Evolutionary conservation across 2,113 vertebrate genomes (phyloP), one percentile per base, ranked within the genome.

Genomic region (Progne subis): DNA sequence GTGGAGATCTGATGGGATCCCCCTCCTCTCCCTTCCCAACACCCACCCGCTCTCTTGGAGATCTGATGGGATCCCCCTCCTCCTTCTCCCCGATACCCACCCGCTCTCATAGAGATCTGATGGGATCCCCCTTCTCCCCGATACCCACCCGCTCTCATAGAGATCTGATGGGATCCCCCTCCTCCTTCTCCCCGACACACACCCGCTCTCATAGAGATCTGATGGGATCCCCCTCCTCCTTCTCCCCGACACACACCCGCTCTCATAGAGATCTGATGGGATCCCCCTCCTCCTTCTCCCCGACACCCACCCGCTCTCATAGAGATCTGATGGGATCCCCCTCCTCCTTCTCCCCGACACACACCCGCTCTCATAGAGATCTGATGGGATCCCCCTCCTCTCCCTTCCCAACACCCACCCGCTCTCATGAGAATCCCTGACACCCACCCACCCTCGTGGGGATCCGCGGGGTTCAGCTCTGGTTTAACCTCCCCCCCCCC

Each of bases 61-160:
- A 7, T 64, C 6, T 32, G 29, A 6, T 21, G 61, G 18, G 39
- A 43, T 63, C 12, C 50, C 37, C 6, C 8, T 28, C 24, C 29
- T 11, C 21, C 1, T 6, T 7, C 25, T 47, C 14, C 34, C 12
- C 6, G 14, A 6, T 13, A 50, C 31, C 31, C 46, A 23, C 16
- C 8, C 39, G 1, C 8, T 31, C 8, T 21, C 4, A 0, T 18
- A 41, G 41, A 31, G 20, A 3, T 14, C 26, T 37, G 26, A 15
- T 7, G 61, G 61, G 31, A 18, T 26, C 31, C 24, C 57, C 24
- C 31, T 74, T 16, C 23, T 63, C 29, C 24, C 18, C 6, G 3
- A 3, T 23, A n/a, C 34, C 37, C 61, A 29, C n/a, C 50, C 70
- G 12, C 5, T 11, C 6, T 21, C 3, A 3, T 5, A 55, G 24